Base-by-base conservation (phyloP, 1,140 invertebrate species). In the Trypoxylus dichotomus region DNA sequence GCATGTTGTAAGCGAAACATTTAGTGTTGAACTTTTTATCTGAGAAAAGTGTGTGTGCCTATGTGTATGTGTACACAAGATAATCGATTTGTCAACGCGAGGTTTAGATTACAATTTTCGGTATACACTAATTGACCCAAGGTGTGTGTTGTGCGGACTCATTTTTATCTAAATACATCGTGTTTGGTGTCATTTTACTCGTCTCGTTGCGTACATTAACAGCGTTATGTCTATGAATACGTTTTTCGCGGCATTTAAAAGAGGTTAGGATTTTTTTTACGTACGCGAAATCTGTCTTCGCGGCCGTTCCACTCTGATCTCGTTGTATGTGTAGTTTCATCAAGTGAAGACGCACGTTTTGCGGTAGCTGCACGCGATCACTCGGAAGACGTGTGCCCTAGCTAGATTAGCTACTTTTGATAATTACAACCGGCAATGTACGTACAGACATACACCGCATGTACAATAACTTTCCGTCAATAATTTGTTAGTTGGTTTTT, bases 61-160 rank as follows among this genome's bases (percentile, higher is more conserved):
- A 68, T 68, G 60, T 68, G 60, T 68, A 68, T 68, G 24, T 78
- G 79, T 77, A 78, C 73, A 74, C 81, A 80, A 84, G 85, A 85
- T 85, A 85, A 85, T 85, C 85, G 85, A 85, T 85, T 85, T 85
- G 85, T 84, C 85, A 85, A 85, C 85, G 82, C 80, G 80, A 83
- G 82, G 83, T 84, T 85, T 85, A 85, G 83, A 85, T 85, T 85
- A 85, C 82, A 84, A 84, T 83, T 83, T 85, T 85, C 80, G 83
- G 83, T 85, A 81, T 81, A 85, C 81, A 68, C 41, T 85, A 85
- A 85, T 85, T 84, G 83, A 83, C 82, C 82, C 78, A 80, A 77
- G 76, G 78, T 78, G 80, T 81, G 81, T 81, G 80, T 77, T 79
- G 77, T 83, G 60, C 24, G 6, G 11, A 68, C 60, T 68, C 77